phyloP scores from a whole-genome alignment of 1,140 invertebrate genomes.

The Leptopilina clavipes region DNA sequence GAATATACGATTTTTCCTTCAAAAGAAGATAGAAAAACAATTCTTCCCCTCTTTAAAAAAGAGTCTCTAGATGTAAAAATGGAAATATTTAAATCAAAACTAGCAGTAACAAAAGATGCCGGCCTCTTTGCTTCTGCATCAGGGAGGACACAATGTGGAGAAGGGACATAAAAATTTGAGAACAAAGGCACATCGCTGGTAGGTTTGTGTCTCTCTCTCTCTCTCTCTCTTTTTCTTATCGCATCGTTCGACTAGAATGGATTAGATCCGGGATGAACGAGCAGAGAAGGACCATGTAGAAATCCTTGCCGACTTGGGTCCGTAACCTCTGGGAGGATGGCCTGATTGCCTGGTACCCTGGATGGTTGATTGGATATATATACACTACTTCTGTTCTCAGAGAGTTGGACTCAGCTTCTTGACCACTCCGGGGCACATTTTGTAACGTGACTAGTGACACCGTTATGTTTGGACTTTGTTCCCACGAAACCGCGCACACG shows the following conservation, averaged over 20 bases:
- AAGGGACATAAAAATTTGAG: conserved; percentile 10
- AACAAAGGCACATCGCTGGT: conserved; percentile 32
- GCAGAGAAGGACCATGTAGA: conserved; percentile 17
- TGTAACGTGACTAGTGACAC: conserved; percentile 57
- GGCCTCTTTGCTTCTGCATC: too few species aligned
- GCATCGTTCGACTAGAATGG: neutral
- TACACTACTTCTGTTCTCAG: conserved; percentile 43
- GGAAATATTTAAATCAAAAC: too few species aligned
- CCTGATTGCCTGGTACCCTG: conserved; percentile 48
- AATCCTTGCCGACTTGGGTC: conserved; percentile 8
- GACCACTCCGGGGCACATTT: conserved; percentile 52
- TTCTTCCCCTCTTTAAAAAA: too few species aligned
- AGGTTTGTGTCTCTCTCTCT: neutral
- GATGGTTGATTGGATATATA: conserved; percentile 45
- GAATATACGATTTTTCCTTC: too few species aligned
- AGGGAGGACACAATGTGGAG: too few species aligned
- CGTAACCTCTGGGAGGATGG: conserved; percentile 47
- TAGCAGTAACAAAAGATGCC: too few species aligned
- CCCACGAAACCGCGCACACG: conserved; percentile 60
- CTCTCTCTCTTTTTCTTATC: neutral
- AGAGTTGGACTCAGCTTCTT: conserved; percentile 39
- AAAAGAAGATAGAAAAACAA: too few species aligned
- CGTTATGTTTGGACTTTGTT: conserved; percentile 64
- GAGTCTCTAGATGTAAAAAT: too few species aligned
- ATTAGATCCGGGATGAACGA: conserved; percentile 20